Base-by-base conservation (phyloP, 1,140 invertebrate genomes). In the Tenebrio molitor region DNA sequence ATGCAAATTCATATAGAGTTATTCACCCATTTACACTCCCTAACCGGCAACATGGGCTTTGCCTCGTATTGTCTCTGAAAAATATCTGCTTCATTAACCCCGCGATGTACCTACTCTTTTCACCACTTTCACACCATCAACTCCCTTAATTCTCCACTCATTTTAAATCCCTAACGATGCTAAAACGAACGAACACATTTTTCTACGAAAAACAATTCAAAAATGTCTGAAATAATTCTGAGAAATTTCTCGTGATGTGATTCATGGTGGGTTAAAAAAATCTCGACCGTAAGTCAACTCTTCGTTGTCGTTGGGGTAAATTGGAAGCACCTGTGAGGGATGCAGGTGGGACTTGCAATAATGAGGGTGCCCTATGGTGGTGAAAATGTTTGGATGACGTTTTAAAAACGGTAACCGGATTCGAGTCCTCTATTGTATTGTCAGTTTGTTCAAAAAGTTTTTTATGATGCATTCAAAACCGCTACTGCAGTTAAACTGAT, bases 1-100 rank as follows among this genome's bases (percentile, higher is more conserved):
- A 79, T 80, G 79, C 77, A 80, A 80, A 80, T 80, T 76, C 78
- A 67, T 78, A 73, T 74, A 75, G 71, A 76, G 74, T 80, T 80
- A 80, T 79, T 81, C 80, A 80, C 76, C 78, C 79, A 79, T 78
- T 80, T 78, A 79, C 65, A 77, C 80, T 76, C 78, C 77, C 78
- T 69, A 50, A 41, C 58, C 53, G 34, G 66, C 64, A 63, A 62
- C 53, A 53, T 58, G 50, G 44, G 44, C 23, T 58, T 58, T 58
- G 21, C 50, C 50, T 58, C 19, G 23, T 23, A 50, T 50, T 50
- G 44, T 58, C 23, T 33, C 21, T 58, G 23, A 15, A 29, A 58
- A 58, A 58, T 29, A 58, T 58, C 50, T 58, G 44, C 19, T 50
- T 50, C 44, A 50, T 50, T 50, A 50, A 50, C 19, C 44, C 44